These are phyloP conservation scores for Probaryconus sp. DNA, from an alignment of 1,140 invertebrate species.

Conservation along the genomic window DNA sequence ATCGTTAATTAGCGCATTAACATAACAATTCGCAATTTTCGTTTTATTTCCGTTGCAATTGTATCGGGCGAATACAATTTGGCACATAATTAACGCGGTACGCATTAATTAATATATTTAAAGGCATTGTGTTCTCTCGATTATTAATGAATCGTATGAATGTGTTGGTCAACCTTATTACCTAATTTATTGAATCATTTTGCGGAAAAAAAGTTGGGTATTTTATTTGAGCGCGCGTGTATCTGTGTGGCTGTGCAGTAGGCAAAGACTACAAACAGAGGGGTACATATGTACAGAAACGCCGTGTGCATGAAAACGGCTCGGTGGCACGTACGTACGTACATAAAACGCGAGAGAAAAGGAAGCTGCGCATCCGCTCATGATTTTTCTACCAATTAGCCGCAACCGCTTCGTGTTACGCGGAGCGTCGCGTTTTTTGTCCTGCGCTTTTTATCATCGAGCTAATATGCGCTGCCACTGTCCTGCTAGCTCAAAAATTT, in stretches of 20 bases:
- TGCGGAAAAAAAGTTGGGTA: conserved; percentile 29
- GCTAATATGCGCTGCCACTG: conserved; percentile 37
- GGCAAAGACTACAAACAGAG: too few relatives aligned
- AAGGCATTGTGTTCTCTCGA: conserved; percentile 27
- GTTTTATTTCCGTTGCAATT: conserved; percentile 1
- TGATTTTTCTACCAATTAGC: conserved; percentile 61
- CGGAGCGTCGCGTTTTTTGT: conserved; percentile 56
- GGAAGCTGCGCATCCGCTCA: conserved; percentile 49
- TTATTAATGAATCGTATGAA: conserved; percentile 33
- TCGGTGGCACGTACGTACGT: background rate
- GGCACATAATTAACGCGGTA: conserved; percentile 15
- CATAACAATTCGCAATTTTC: background rate
- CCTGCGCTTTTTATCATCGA: conserved; percentile 46
- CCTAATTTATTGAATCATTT: conserved; percentile 44
- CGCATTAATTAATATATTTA: conserved; percentile 32
- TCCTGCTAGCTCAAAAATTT: too few relatives aligned
- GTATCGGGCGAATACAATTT: background rate
- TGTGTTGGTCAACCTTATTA: conserved; percentile 21
- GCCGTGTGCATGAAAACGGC: background rate
- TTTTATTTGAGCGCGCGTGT: too few relatives aligned
- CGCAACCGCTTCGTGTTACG: conserved; percentile 48
- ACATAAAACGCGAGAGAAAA: conserved; percentile 38
- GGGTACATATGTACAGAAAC: background rate
- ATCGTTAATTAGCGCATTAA: conserved; percentile 1
- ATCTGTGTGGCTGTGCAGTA: too few relatives aligned